Evolutionary conservation across 2,888 invertebrate genomes (phyloP), one percentile per base, ranked within the genome.

Genomic region (Coremacera marginata): DNA sequence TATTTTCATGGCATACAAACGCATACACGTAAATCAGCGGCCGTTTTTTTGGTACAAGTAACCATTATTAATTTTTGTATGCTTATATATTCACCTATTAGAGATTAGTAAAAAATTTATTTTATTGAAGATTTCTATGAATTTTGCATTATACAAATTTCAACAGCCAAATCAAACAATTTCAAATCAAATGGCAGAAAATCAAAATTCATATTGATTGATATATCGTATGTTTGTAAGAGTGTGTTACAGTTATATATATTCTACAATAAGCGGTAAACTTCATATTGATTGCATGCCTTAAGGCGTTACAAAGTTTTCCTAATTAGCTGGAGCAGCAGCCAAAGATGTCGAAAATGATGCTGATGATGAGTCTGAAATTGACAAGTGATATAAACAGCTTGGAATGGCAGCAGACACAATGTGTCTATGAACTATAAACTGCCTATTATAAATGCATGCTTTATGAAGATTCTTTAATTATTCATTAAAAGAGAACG

Each of bases 121-220:
- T n/a, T n/a, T n/a, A n/a, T n/a, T n/a, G n/a, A n/a, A n/a, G n/a
- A n/a, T n/a, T n/a, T n/a, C n/a, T n/a, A 60, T 60, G 60, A 27
- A 44, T 11, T 44, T 9, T 60, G 16, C 25, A 60, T 27, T 60
- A 1, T 60, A 44, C 25, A 22, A 67, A 67, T 14, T 37, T 4
- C 7, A 44, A 44, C 25, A 34, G 37, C 49, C 22, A 3, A 31
- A 3, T 22, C 49, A 67, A 44, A 49, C 16, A 67, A 11, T 11
- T 44, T 11, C 7, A 14, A 68, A 49, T 51, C 27, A 68, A 72
- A 72, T 62, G 72, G 4, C 49, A 62, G 16, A 57, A 57, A 44
- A 71, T 71, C 57, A 71, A 71, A 71, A 71, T 37, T 57, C 55
- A 60, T 19, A 27, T 70, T 70, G 70, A 70, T 57, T 71, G 57